Conservation (phyloP, 1,140 invertebrate species). For the Mamestra configurata region DNA sequence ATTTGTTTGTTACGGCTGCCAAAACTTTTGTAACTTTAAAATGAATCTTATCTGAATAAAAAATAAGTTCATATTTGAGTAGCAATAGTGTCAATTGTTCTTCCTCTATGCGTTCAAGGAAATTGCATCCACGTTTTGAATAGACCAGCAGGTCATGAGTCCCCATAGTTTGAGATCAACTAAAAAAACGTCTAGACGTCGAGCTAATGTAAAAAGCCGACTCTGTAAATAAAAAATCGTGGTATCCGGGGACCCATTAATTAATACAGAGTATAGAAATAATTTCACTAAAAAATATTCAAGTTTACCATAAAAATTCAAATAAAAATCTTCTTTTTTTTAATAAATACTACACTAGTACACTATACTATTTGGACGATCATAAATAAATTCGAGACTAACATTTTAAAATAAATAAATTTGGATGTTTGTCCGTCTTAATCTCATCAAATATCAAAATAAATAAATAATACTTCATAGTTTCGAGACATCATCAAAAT, state of each 20-base stretch:
- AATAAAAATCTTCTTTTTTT: no score
- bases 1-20: not conserved
- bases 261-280: no score
- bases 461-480: not conserved
- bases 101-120: no score
- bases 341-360: no score
- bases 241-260: no score
- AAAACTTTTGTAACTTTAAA: not conserved
- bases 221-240: no score
- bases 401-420: not conserved
- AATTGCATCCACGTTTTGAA: not conserved
- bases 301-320: no score
- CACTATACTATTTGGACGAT: not conserved
- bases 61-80: not conserved
- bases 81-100: no score
- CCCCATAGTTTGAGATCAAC: not conserved
- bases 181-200: not conserved
- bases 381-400: not conserved
- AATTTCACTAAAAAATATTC: no score
- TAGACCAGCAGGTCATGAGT: no score
- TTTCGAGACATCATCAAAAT: not conserved
- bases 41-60: not conserved
- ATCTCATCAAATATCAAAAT: not conserved
- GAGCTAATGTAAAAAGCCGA: no score
- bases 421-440: not conserved